Evolutionary conservation across 2,113 vertebrate species (phyloP), one percentile per base, ranked within the genome.

Genomic region (Sinocyclocheilus anshuiensis): DNA sequence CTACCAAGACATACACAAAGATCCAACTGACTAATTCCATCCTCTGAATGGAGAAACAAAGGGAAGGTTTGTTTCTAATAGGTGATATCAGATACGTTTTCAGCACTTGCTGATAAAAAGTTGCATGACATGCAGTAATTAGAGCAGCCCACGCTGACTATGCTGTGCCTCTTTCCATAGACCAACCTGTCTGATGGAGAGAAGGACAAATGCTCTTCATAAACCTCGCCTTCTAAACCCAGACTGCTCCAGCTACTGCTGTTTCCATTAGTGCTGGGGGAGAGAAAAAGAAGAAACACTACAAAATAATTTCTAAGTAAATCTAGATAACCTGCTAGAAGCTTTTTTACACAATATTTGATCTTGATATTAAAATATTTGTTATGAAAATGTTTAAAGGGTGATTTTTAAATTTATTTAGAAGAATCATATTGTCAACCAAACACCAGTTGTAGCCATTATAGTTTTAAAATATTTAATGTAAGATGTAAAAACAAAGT

Each of bases 161-260:
- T 77, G 48, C 72, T 74, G 24, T 33, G 59, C 24, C 71, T 89
- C 86, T 86, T 80, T 92, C 89, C 91, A 93, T 93, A 86, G 93
- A 98, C 98, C 94, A 95, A 99, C 98, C 98, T 99, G 96, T 99
- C 97, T 93, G 97, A 98, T 92, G 97, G 96, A 93, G 98, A 97
- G 94, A 97, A 98, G 91, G 97, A 99, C 94, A 98, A 95, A 95
- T 93, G 97, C 92, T 99, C 98, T 95, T 99, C 98, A 96, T 94
- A 97, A 89, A 96, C 95, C 95, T 99, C 98, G 93, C 97, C 98
- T 96, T 99, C 98, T 96, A 99, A 96, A 94, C 96, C 98, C 95
- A 99, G 97, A 95, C 98, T 99, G 97, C 98, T 99, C 98, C 98
- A 99, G 96, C 98, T 99, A 95, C 98, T 99, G 97, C 98, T 99